Base-by-base conservation (phyloP, 2,888 invertebrate genomes). In the Laspeyria flexula region DNA sequence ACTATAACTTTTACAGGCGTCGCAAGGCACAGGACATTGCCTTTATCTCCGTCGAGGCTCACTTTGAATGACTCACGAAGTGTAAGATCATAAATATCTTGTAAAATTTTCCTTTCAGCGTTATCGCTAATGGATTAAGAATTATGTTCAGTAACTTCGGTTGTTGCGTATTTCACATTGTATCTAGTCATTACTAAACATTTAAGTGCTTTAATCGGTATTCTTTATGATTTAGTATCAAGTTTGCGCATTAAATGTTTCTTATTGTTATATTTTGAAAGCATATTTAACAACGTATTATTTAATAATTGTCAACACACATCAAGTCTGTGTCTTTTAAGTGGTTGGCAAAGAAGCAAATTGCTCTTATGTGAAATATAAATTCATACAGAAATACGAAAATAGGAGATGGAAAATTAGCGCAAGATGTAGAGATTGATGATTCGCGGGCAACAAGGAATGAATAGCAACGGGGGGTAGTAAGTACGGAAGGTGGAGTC, bases 81-180 rank as follows among this genome's bases (percentile, higher is more conserved):
- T 57, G 54, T 38, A 63, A 47, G 61, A 58, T 68, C 72, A 65
- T 79, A 77, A 77, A 79, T 71, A 58, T 34, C 60, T 66, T 57
- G 54, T 60, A 63, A 68, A 68, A 71, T 73, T 73, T 64, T 71
- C 69, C 65, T 71, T 71, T 67, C 69, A 64, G 60, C 60, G 63
- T 64, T 79, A 77, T 76, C 75, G 58, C 51, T 74, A 73, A 77
- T 73, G 76, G 64, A 41, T 58, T 46, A 47, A 44, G 40, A 69
- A 58, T 70, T 67, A 69, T 69, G 55, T 55, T 45, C 31, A 44
- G 35, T 34, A 16, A 47, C 27, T 60, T 50, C 30, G 35, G 25
- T 40, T 43, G 23, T 46, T 57, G 39, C 30, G 51, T 59, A 43
- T 40, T 47, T 51, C 53, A 30, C 48, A 37, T 37, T 43, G 30